These are phyloP conservation scores for Leptatherina wallacei DNA, from an alignment of 2,797 vertebrate species.

Conservation along the genomic window DNA sequence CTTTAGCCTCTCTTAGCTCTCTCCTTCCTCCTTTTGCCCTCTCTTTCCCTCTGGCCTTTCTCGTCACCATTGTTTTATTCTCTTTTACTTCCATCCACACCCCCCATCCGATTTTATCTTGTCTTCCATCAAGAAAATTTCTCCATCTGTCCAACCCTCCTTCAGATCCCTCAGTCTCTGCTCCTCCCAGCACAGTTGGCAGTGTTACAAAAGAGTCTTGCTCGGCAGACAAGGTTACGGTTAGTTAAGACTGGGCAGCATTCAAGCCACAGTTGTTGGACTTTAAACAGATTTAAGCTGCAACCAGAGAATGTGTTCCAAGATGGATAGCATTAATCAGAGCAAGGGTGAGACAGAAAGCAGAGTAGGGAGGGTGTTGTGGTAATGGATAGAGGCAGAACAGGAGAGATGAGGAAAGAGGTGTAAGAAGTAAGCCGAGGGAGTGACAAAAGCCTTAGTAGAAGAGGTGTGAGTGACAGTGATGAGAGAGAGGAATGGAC, in stretches of 20 bases:
- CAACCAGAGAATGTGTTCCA: constrained; percentile 46
- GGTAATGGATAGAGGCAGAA: constrained; percentile 32
- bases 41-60: constrained; percentile 51
- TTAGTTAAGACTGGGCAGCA: constrained; percentile 66
- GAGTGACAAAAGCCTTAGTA: constrained; percentile 29
- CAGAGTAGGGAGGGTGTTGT: background rate
- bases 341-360: constrained; percentile 27
- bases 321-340: constrained; percentile 72
- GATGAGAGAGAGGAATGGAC: constrained; percentile 48
- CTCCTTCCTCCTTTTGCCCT: constrained; percentile 31
- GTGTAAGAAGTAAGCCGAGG: constrained; percentile 35
- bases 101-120: constrained; percentile 38
- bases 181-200: constrained; percentile 25
- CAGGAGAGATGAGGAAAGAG: constrained; percentile 24
- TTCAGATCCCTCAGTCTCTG: constrained; percentile 10
- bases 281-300: constrained; percentile 68
- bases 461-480: constrained; percentile 40
- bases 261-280: constrained; percentile 51
- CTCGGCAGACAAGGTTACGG: constrained; percentile 58
- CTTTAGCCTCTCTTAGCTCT: constrained; percentile 26
- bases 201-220: constrained; percentile 28
- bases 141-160: constrained; percentile 20
- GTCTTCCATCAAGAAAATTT: constrained; percentile 45
- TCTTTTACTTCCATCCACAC: constrained; percentile 20
- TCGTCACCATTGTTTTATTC: constrained; percentile 34